Percentiles rank a stretch among this genome's conserved stretches.
phyloP scores from a whole-genome alignment of 2,797 vertebrate species.

The Linurgus olivaceus region DNA sequence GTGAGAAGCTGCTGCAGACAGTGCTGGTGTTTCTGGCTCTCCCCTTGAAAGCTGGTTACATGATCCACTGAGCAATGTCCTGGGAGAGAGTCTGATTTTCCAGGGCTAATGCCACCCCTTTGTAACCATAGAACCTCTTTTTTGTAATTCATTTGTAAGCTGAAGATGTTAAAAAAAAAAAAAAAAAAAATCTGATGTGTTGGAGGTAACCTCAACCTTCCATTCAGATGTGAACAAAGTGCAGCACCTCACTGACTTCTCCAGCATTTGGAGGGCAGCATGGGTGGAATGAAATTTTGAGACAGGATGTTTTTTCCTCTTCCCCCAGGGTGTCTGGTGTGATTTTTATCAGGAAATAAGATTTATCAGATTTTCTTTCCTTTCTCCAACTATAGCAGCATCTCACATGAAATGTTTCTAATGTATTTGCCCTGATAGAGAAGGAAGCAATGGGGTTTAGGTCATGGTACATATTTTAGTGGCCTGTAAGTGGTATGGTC shows the following conservation, averaged over 20 bases:
- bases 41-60: rapidly evolving
- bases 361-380: not conserved
- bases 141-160: not conserved
- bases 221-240: rapidly evolving
- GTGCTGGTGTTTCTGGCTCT: not conserved
- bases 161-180: not conserved
- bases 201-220: not conserved
- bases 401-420: not conserved
- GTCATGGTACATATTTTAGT: not conserved
- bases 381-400: not conserved
- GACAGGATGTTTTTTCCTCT: not conserved
- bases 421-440: not conserved
- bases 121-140: not conserved
- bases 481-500: not conserved
- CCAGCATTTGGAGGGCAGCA: not conserved
- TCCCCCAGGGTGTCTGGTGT: not conserved
- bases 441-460: not conserved
- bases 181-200: rapidly evolving
- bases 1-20: not conserved
- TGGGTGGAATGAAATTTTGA: not conserved
- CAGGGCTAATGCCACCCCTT: not conserved
- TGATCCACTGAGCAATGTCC: not conserved
- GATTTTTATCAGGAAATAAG: not conserved
- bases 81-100: not conserved
- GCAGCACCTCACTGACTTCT: not conserved